These are phyloP conservation scores for Glaucopsyche alexis DNA, from an alignment of 2,888 invertebrate species.

Conservation along the genomic window DNA sequence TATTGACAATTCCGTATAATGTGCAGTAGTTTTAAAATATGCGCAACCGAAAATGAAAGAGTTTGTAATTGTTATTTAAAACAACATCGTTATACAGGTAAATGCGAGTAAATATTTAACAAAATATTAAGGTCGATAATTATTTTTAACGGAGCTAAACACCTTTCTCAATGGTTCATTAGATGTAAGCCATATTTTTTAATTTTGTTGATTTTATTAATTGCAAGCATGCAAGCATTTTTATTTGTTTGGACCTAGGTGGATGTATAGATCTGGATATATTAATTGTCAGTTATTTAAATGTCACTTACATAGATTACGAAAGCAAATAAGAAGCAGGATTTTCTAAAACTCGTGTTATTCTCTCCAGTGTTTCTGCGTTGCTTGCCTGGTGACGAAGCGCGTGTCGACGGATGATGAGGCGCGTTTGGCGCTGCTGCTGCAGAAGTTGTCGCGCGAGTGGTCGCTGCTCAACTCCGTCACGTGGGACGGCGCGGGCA, in stretches of 20 bases:
- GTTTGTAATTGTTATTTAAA: neutral
- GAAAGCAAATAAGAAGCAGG: too few relatives aligned
- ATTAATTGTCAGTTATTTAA: too few relatives aligned
- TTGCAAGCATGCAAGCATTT: too few relatives aligned
- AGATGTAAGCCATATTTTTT: too few relatives aligned
- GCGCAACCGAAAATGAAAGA: neutral
- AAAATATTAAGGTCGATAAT: neutral
- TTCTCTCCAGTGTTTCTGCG: conserved; percentile 79
- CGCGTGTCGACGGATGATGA: conserved; percentile 87
- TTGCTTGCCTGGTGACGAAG: conserved; percentile 84
- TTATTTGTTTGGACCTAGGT: too few relatives aligned
- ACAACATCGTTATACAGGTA: neutral
- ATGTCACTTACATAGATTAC: too few relatives aligned
- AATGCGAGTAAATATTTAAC: neutral
- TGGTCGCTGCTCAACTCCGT: conserved; percentile 87
- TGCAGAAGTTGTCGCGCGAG: conserved; percentile 86
- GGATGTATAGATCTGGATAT: too few relatives aligned
- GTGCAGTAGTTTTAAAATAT: neutral
- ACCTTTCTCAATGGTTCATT: neutral
- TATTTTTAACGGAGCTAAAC: neutral
- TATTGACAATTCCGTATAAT: neutral
- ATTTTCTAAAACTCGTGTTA: too few relatives aligned
- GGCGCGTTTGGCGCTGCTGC: conserved; percentile 82
- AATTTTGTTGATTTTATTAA: too few relatives aligned
- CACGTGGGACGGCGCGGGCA: conserved; percentile 86